Base-by-base conservation (phyloP, 2,888 invertebrate species). In the Cremastobaeus sp. region DNA sequence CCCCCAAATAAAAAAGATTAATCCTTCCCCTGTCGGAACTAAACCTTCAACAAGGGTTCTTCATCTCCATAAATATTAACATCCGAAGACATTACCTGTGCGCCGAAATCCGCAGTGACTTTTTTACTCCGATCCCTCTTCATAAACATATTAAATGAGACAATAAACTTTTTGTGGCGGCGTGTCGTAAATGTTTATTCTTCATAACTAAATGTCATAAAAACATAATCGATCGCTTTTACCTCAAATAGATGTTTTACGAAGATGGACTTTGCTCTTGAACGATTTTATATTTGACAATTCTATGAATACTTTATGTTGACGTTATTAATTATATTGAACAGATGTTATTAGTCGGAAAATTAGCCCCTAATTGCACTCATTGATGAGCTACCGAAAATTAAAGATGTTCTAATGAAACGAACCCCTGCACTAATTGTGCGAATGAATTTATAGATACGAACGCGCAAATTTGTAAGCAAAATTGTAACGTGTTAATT, bases 401-500 rank as follows among this genome's bases (percentile, higher is more conserved):
- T n/a, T n/a, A n/a, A n/a, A n/a, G n/a, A n/a, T n/a, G n/a, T n/a
- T n/a, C n/a, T n/a, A n/a, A n/a, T n/a, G n/a, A n/a, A 5, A 25
- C 3, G 25, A 3, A 25, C 25, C 3, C 4, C 25, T 25, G 8
- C 25, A 8, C 8, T 5, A 25, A 3, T 3, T 8, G 8, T 25
- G 3, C 25, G 25, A 41, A 52, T 21, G 45, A 64, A 54, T 12
- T 47, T 28, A 54, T 47, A 47, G 47, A 41, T 57, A 37, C 30
- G 5, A 18, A 9, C 18, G 4, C 21, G 17, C 3, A 21, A 9
- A 39, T 28, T 21, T 39, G 39, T 39, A 47, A 60, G 52, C 45
- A 48, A 70, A 54, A 71, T 57, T 75, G 74, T 76, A 75, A 78
- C 64, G 74, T 74, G 78, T 77, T 81, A 81, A 79, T 81, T 79